phyloP scores from a whole-genome alignment of 2,888 invertebrate genomes.

The Chaetogeoica ovagalla region DNA sequence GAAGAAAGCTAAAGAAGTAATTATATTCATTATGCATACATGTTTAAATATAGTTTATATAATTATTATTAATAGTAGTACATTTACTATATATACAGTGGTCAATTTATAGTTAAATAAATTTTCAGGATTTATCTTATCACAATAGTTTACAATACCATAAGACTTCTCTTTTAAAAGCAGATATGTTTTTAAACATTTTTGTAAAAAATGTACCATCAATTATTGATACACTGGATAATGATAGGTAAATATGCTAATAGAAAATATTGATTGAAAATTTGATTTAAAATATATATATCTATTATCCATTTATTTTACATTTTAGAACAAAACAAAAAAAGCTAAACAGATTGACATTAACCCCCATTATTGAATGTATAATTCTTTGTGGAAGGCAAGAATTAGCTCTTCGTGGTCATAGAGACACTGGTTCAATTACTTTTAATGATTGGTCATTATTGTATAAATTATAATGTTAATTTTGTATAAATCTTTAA shows the following conservation, averaged over 20 bases:
- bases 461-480: background rate
- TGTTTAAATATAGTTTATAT: no score
- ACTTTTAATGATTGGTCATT: background rate
- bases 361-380: no score
- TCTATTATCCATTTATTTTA: no score
- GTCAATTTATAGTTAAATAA: no score
- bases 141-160: background rate
- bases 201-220: background rate
- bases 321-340: no score
- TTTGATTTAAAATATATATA: background rate
- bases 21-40: no score
- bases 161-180: background rate
- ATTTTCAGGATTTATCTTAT: conserved; percentile 1
- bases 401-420: no score
- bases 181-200: background rate
- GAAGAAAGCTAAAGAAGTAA: no score
- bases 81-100: no score
- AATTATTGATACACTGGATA: background rate
- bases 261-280: background rate
- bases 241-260: conserved; percentile 5
- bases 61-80: no score
- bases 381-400: no score
- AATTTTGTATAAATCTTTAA: background rate
- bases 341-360: background rate
- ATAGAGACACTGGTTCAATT: no score